phyloP scores from a whole-genome alignment of 2,113 vertebrate genomes.

The Rhinogobius similis region DNA sequence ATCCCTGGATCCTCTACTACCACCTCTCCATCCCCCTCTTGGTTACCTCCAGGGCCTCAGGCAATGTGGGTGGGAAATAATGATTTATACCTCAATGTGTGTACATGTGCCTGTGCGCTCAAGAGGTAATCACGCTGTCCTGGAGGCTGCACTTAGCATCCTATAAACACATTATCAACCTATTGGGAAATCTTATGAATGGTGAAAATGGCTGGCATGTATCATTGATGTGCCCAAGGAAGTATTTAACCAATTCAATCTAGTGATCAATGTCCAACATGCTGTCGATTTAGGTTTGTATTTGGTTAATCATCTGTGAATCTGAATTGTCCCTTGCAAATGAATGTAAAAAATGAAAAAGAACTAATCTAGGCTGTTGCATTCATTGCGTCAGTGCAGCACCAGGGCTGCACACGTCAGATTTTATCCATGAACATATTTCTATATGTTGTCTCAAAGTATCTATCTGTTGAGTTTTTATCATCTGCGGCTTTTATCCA shows the following conservation, averaged over 20 bases:
- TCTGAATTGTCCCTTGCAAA: neutral
- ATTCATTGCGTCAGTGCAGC: neutral
- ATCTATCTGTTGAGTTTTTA: too few species aligned
- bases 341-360: neutral
- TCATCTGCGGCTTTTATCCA: too few species aligned
- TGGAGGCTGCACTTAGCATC: slow-evolving; percentile 41
- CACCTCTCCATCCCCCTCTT: slow-evolving; percentile 44
- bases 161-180: slow-evolving; percentile 41
- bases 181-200: slow-evolving; percentile 38
- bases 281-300: neutral
- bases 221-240: neutral
- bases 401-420: neutral
- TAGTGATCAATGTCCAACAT: neutral
- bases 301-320: neutral
- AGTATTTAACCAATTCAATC: neutral
- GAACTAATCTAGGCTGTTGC: neutral
- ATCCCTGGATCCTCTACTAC: slow-evolving; percentile 35
- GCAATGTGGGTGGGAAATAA: slow-evolving; percentile 60
- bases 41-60: slow-evolving; percentile 38
- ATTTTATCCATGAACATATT: neutral
- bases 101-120: slow-evolving; percentile 27
- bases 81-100: slow-evolving; percentile 63
- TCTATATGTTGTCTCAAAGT: neutral
- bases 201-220: slow-evolving; percentile 16
- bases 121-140: slow-evolving; percentile 45